Percentiles rank a stretch among this genome's conserved stretches.
phyloP scores from a whole-genome alignment of 2,797 vertebrate species.

The Notoglanidium macrostoma region DNA sequence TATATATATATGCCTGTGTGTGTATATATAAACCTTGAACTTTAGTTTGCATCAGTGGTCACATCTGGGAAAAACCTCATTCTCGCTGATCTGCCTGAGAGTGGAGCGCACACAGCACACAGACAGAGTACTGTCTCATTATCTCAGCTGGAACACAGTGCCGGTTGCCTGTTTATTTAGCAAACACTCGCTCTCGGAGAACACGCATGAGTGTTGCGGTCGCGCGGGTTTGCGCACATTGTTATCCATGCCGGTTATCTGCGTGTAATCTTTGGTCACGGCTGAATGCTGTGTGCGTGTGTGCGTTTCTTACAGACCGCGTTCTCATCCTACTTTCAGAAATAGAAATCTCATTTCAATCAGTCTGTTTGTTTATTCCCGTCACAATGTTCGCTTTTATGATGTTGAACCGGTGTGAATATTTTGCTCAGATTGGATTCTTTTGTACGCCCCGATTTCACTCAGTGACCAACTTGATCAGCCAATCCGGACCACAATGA shows the following conservation, averaged over 20 bases:
- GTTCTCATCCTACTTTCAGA: neutral
- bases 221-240: constrained; percentile 9
- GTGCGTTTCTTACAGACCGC: constrained; percentile 1
- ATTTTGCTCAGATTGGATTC: neutral
- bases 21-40: neutral
- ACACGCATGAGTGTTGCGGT: constrained; percentile 5
- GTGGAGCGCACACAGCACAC: neutral
- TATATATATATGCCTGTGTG: no score
- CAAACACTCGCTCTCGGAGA: constrained; percentile 1
- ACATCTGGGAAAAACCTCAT: neutral
- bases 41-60: neutral
- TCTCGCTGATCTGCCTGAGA: neutral
- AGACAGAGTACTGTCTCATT: neutral
- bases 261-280: neutral
- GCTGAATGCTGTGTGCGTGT: constrained; percentile 4
- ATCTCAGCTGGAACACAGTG: neutral
- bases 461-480: neutral
- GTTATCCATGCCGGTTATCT: constrained; percentile 9
- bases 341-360: neutral
- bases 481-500: neutral
- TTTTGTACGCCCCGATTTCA: neutral
- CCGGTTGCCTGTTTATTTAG: constrained; percentile 42
- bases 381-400: neutral
- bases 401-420: neutral
- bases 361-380: neutral